Percentiles rank a stretch among this genome's conserved stretches.
These are phyloP conservation scores for Rhingia campestris DNA, from an alignment of 2,888 invertebrate species.

Conservation along the genomic window DNA sequence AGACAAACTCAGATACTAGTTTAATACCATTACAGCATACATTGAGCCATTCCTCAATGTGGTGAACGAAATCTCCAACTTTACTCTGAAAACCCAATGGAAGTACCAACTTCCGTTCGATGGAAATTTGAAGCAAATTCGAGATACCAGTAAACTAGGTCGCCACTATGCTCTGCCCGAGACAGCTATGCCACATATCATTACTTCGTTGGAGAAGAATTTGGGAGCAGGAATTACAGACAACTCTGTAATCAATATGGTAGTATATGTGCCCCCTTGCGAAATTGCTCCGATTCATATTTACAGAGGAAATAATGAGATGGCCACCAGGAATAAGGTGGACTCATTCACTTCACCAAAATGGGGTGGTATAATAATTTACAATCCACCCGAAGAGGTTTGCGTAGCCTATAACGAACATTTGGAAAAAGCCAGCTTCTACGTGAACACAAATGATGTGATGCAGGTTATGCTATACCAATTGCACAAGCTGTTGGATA, in stretches of 20 bases:
- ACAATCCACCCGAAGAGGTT: conserved; percentile 86
- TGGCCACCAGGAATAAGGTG: conserved; percentile 82
- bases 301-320: conserved; percentile 84
- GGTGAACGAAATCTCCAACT: conserved; percentile 88
- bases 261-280: conserved; percentile 92
- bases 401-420: conserved; percentile 83
- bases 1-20: not conserved
- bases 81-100: conserved; percentile 94
- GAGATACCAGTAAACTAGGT: conserved; percentile 83
- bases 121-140: conserved; percentile 87
- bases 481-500: conserved; percentile 89
- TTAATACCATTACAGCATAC: conserved; percentile 85
- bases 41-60: conserved; percentile 89
- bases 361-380: conserved; percentile 95
- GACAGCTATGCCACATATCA: conserved; percentile 90
- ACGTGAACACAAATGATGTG: conserved; percentile 85
- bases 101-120: conserved; percentile 91
- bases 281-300: conserved; percentile 89
- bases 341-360: conserved; percentile 92
- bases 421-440: conserved; percentile 81
- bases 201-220: conserved; percentile 94
- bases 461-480: conserved; percentile 92
- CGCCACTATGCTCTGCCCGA: conserved; percentile 87
- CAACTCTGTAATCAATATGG: conserved; percentile 92
- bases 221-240: conserved; percentile 92